Evolutionary conservation across 2,797 vertebrate genomes (phyloP), one percentile per base, ranked within the genome.

Genomic region (Spizella passerina): DNA sequence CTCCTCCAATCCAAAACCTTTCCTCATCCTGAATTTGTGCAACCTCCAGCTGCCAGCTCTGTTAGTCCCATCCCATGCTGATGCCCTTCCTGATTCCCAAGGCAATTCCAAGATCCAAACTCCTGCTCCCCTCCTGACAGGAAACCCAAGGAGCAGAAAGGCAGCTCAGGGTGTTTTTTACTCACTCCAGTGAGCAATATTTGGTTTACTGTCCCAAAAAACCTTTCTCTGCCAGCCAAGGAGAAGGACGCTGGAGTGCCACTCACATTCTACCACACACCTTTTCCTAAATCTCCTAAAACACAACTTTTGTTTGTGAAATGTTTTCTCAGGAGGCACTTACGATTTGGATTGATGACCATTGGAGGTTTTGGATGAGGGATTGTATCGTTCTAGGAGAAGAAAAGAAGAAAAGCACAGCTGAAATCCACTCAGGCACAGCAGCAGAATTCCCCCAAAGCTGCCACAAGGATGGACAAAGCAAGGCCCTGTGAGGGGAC

Each of bases 291-390:
- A 9, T 15, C 38, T 17, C 34, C 34, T 57, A 4, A 71, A 53
- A 46, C 3, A 7, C 2, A 0, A 10, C 27, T 9, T 0, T 3
- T 29, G 13, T 30, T 66, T 30, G 39, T 27, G 56, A 27, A 66
- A 63, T 0, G 4, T 34, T 91, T 90, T 83, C 60, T 70, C 76
- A 90, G 13, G 59, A 78, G 90, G 64, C 88, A 98, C 98, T 98
- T 98, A 98, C 94, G 98, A 97, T 98, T 99, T 99, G 78, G 99
- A 96, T 53, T 98, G 99, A 95, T 99, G 99, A 65, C 98, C 98
- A 96, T 98, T 98, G 93, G 98, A 98, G 44, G 98, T 97, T 98
- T 99, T 99, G 65, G 99, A 98, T 88, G 99, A 98, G 97, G 98
- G 97, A 95, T 97, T 98, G 3, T 98, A 99, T 97, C 99, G 98